Percentiles rank a stretch among this genome's conserved stretches.
These are phyloP conservation scores for Galemys pyrenaicus DNA, from an alignment of 2,113 vertebrate genomes.

Conservation along the genomic window DNA sequence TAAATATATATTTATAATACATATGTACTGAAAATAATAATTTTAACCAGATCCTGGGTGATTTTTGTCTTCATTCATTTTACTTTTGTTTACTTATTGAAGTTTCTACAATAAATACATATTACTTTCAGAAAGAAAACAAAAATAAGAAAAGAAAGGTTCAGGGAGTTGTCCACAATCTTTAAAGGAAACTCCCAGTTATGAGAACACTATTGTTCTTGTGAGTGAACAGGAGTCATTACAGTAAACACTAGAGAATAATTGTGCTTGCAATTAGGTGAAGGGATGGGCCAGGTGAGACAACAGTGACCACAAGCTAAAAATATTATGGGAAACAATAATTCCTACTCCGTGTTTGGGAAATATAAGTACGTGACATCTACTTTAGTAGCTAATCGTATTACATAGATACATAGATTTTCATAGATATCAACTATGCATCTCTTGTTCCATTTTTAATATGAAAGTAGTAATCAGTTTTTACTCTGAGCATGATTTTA, in stretches of 20 bases:
- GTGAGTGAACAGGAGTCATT: not conserved
- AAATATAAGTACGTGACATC: not conserved
- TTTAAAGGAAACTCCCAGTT: not conserved
- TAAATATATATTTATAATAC: not conserved
- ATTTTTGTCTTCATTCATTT: constrained; percentile 34
- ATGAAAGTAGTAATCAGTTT: not conserved
- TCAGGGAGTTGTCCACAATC: not conserved
- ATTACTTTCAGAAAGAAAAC: not conserved
- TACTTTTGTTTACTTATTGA: not conserved
- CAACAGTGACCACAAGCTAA: not conserved
- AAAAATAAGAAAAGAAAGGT: not conserved
- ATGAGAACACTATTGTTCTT: constrained; percentile 11
- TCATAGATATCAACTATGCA: not conserved
- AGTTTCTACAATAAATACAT: not conserved
- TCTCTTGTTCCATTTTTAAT: constrained; percentile 15
- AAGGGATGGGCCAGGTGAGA: not conserved
- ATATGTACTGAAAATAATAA: not conserved
- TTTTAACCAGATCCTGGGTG: not conserved
- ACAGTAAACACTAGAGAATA: not conserved
- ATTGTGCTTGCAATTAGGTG: not conserved
- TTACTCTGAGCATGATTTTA: not conserved
- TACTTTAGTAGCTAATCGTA: too few species aligned
- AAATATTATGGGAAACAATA: not conserved
- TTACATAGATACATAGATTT: too few species aligned
- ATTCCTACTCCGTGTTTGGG: not conserved